Percentiles rank a stretch among this genome's conserved stretches.
These are phyloP conservation scores for Puma concolor DNA, from an alignment of 2,113 vertebrate genomes.

Conservation along the genomic window DNA sequence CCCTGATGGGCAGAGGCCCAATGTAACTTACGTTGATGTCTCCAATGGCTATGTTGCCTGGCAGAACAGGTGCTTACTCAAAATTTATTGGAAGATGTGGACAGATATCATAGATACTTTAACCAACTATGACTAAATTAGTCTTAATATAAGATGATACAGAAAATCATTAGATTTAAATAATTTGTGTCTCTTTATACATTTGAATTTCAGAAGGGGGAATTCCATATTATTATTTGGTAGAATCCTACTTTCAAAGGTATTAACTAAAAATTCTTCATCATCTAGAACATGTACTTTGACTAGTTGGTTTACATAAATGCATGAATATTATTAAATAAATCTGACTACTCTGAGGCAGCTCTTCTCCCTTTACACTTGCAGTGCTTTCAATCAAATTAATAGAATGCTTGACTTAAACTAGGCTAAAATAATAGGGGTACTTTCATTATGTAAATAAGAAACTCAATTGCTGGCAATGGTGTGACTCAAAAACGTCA, in stretches of 20 bases:
- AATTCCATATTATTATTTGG: background rate
- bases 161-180: background rate
- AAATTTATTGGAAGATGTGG: background rate
- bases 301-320: background rate
- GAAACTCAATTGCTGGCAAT: background rate
- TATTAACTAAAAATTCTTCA: background rate
- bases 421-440: background rate
- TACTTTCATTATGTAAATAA: background rate
- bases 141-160: background rate
- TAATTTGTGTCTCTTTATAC: background rate
- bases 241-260: background rate
- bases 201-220: background rate
- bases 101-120: background rate
- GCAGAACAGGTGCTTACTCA: background rate
- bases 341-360: background rate
- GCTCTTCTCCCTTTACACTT: background rate
- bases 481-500: background rate
- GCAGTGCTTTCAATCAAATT: background rate
- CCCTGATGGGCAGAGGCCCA: background rate
- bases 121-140: background rate
- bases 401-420: background rate
- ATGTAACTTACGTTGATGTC: slow-evolving; percentile 8
- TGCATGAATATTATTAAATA: background rate
- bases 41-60: background rate
- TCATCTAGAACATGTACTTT: background rate